Base-by-base conservation (phyloP, 2,113 vertebrate species). In the Salvelinus fontinalis region DNA sequence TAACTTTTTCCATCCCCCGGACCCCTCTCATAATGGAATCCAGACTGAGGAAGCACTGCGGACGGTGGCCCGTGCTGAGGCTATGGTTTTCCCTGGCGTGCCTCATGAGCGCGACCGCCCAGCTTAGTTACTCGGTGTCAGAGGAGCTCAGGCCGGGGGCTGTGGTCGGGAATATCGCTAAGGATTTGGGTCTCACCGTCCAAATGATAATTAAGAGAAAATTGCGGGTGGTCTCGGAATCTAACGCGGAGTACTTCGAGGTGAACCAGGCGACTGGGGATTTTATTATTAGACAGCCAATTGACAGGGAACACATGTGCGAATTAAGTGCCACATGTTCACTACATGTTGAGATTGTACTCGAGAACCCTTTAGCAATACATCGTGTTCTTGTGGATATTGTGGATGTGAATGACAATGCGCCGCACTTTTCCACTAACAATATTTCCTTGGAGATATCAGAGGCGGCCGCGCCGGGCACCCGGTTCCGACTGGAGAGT, bases 371-470 rank as follows among this genome's bases (percentile, higher is more conserved):
- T 75, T 85, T 90, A 73, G 79, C 92, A 6, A 88, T 94, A n/a
- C 87, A 92, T 3, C 90, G 91, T 29, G 87, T 95, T 7, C 85
- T 92, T 78, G 92, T 96, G 83, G 92, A 95, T 71, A 91, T 96
- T 65, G 74, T 91, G 44, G 95, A 97, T 81, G 94, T 96, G 70
- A 95, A 97, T 86, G 95, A 96, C 83, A 96, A 96, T 29, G 89
- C 91, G 0, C 94, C 95, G 24, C 90, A 84, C 70, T 96, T 95
- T 79, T 90, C 94, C 4, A 92, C 90, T 59, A 88, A 83, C 51
- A 94, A 94, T 78, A 89, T 94, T 75, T 91, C 93, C 22, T 60
- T 95, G 81, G 93, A 95, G 73, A 91, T 95, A 49, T 94, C 92
- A 0, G 94, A 95, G 75, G 91, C 93, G 39, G 91, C 92, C 5